Percentiles rank a stretch among this genome's conserved stretches.
Conservation (phyloP, 2,888 invertebrate genomes). For the Amphipoea oculea region DNA sequence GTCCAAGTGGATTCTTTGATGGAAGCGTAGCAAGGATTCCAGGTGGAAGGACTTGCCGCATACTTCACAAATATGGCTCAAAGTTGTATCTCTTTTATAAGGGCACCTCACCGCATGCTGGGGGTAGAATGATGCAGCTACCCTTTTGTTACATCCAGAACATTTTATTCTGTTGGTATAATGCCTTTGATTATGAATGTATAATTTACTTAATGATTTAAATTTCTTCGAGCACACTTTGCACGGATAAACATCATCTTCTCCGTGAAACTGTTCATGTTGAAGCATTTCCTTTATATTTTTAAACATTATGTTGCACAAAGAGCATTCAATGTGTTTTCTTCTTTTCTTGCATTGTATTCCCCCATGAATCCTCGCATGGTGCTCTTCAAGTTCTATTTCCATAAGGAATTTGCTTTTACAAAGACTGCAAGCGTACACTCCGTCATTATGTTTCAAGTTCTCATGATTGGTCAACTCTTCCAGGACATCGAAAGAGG, state of each 20-base stretch:
- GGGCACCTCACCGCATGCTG: constrained; percentile 73
- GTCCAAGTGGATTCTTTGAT: constrained; percentile 68
- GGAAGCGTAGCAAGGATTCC: constrained; percentile 66
- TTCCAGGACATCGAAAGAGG: constrained; percentile 72
- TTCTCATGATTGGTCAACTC: constrained; percentile 71
- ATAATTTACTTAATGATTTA: constrained; percentile 71
- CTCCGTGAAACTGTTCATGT: constrained; percentile 72
- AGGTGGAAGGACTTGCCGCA: constrained; percentile 72
- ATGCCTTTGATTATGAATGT: constrained; percentile 74
- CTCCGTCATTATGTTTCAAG: constrained; percentile 70
- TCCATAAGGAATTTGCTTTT: constrained; percentile 72
- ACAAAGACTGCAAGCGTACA: constrained; percentile 73
- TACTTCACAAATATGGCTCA: constrained; percentile 69
- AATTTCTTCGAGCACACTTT: constrained; percentile 73
- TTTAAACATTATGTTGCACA: constrained; percentile 75
- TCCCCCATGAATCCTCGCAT: constrained; percentile 73
- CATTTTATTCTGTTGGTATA: constrained; percentile 74
- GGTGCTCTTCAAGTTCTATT: constrained; percentile 73
- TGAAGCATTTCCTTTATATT: constrained; percentile 72
- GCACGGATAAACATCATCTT: constrained; percentile 72
- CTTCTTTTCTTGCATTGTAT: constrained; percentile 76
- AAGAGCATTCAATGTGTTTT: constrained; percentile 75
- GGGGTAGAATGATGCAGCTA: constrained; percentile 70
- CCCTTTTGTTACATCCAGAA: constrained; percentile 70
- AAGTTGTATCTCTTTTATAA: constrained; percentile 53